Conservation (phyloP, 2,888 invertebrate species). For the Cryptus armator region DNA sequence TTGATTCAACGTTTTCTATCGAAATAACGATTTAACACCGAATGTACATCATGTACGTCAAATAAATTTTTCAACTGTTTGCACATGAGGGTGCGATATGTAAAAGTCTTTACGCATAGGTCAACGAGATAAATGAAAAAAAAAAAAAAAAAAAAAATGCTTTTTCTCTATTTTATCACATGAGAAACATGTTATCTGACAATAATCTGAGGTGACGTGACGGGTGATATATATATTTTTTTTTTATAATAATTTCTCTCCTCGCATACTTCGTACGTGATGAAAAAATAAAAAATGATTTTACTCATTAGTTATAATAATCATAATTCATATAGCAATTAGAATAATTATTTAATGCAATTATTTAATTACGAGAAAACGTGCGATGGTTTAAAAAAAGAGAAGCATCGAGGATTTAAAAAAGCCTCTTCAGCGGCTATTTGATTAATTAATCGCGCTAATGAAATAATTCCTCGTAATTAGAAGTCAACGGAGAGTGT, state of each 20-base stretch:
- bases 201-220: too few species aligned
- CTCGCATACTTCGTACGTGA: background rate
- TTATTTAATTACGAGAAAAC: too few species aligned
- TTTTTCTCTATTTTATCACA: too few species aligned
- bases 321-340: too few species aligned
- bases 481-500: conserved; percentile 26
- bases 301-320: background rate
- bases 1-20: background rate
- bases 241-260: background rate
- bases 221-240: background rate
- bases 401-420: background rate
- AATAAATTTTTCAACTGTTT: background rate
- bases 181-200: too few species aligned
- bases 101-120: too few species aligned
- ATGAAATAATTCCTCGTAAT: conserved; percentile 58
- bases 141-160: too few species aligned
- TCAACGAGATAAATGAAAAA: too few species aligned
- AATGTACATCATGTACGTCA: background rate
- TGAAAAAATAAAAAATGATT: background rate
- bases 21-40: background rate
- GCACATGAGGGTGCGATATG: too few species aligned
- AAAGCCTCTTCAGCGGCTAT: conserved; percentile 19
- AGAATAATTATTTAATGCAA: too few species aligned
- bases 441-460: conserved; percentile 55
- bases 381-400: too few species aligned